Conservation (phyloP, 2,113 vertebrate genomes). For the Hoplias malabaricus region DNA sequence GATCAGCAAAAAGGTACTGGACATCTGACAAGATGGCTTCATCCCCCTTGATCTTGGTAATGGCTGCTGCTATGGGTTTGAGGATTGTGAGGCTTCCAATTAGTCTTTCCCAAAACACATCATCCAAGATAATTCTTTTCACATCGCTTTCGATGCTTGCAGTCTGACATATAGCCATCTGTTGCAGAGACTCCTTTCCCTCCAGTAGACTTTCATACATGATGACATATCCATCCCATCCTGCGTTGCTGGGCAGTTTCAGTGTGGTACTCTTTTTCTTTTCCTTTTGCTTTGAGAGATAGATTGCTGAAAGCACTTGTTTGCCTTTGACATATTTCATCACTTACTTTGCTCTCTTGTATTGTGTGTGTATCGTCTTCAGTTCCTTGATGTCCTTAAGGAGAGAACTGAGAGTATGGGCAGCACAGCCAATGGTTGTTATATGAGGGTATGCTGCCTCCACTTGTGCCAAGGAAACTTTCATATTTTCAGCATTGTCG, state of each 20-base stretch:
- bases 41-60: conserved; percentile 47
- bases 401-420: conserved; percentile 35
- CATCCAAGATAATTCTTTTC: conserved; percentile 42
- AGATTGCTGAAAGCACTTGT: conserved; percentile 28
- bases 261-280: conserved; percentile 37
- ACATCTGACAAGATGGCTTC: conserved; percentile 43
- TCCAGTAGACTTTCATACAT: conserved; percentile 35
- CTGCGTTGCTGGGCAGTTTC: conserved; percentile 27
- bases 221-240: conserved; percentile 27
- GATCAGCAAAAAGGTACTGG: conserved; percentile 47
- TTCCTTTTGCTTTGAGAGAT: conserved; percentile 17
- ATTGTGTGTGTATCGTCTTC: conserved; percentile 42
- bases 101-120: conserved; percentile 54
- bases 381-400: conserved; percentile 45
- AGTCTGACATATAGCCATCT: conserved; percentile 50
- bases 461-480: conserved; percentile 48
- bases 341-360: conserved; percentile 32
- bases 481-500: conserved; percentile 50
- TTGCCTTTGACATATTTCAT: conserved; percentile 42
- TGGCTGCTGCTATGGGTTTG: conserved; percentile 45
- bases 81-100: conserved; percentile 48
- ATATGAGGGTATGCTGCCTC: conserved; percentile 59
- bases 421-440: conserved; percentile 47
- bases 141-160: conserved; percentile 40
- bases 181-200: conserved; percentile 37